Evolutionary conservation across 1,140 invertebrate genomes (phyloP).

Genomic region (Akabosia matsudoensis): DNA sequence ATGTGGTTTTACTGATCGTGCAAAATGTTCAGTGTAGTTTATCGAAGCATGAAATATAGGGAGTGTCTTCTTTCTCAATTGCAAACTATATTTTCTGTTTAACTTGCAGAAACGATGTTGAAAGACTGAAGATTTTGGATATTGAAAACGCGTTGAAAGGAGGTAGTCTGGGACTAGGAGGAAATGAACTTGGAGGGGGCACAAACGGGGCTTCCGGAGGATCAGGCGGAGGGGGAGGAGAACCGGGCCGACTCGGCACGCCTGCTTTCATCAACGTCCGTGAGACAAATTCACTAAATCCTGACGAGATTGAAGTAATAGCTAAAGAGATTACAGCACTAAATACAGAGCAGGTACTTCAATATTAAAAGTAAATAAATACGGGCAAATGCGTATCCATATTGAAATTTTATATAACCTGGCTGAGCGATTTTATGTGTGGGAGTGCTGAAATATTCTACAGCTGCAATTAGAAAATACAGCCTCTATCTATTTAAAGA

Average conservation of each 20-base stretch:
- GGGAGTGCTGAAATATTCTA: too few species aligned
- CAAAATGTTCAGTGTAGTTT: too few species aligned
- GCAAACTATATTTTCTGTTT: too few species aligned
- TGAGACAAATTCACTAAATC: conserved; percentile 33
- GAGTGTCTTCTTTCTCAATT: too few species aligned
- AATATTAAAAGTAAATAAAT: not conserved
- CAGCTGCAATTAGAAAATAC: too few species aligned
- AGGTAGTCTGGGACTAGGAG: not conserved
- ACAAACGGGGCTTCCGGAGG: conserved; percentile 1
- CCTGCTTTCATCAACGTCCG: conserved; percentile 45
- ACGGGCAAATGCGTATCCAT: not conserved
- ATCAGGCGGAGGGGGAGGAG: conserved; percentile 9
- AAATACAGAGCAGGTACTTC: conserved; percentile 43
- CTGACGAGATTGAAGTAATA: conserved; percentile 39
- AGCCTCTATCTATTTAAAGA: too few species aligned
- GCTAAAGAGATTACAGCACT: conserved; percentile 26
- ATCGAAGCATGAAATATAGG: too few species aligned
- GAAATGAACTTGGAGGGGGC: not conserved
- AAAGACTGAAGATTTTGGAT: conserved; percentile 25
- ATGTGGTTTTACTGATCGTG: too few species aligned
- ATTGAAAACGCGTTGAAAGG: conserved; percentile 7
- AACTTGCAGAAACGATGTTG: not conserved
- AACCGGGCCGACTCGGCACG: conserved; percentile 39
- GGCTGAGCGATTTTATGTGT: too few species aligned
- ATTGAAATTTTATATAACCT: too few species aligned